These are phyloP conservation scores for Cydia strobilella DNA, from an alignment of 1,140 invertebrate genomes.

Conservation along the genomic window DNA sequence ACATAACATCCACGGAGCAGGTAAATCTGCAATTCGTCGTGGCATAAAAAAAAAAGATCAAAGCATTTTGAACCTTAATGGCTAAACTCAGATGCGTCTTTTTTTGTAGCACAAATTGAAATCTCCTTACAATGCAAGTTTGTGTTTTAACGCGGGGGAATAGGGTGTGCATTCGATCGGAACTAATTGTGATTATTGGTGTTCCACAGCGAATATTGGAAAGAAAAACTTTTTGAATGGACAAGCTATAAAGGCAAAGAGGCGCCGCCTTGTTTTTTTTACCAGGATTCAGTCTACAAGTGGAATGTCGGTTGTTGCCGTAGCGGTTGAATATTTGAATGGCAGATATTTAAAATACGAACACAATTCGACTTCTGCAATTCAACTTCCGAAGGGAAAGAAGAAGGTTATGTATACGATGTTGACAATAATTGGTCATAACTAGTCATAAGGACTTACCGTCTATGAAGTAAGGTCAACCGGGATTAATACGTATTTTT, in stretches of 20 bases:
- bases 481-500: too few species aligned
- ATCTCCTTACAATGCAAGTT: constrained; percentile 24
- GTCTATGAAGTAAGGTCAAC: too few species aligned
- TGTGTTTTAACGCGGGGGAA: constrained; percentile 36
- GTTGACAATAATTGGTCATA: not conserved
- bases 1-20: constrained; percentile 41
- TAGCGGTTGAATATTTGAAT: constrained; percentile 22
- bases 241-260: constrained; percentile 32
- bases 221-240: constrained; percentile 44
- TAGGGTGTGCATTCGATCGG: constrained; percentile 39
- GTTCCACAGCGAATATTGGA: constrained; percentile 42
- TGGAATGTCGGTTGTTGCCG: constrained; percentile 27
- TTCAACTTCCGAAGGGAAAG: not conserved
- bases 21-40: constrained; percentile 57
- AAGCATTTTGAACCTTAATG: constrained; percentile 35
- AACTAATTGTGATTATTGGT: constrained; percentile 42
- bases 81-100: constrained; percentile 20
- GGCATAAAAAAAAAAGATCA: constrained; percentile 35
- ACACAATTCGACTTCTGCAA: not conserved
- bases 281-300: constrained; percentile 26
- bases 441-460: too few species aligned
- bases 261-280: constrained; percentile 28
- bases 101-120: constrained; percentile 31
- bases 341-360: constrained; percentile 20
- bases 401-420: not conserved